These are phyloP conservation scores for Poeciliopsis paucimaculata DNA, from an alignment of 2,797 vertebrate genomes.

Conservation along the genomic window DNA sequence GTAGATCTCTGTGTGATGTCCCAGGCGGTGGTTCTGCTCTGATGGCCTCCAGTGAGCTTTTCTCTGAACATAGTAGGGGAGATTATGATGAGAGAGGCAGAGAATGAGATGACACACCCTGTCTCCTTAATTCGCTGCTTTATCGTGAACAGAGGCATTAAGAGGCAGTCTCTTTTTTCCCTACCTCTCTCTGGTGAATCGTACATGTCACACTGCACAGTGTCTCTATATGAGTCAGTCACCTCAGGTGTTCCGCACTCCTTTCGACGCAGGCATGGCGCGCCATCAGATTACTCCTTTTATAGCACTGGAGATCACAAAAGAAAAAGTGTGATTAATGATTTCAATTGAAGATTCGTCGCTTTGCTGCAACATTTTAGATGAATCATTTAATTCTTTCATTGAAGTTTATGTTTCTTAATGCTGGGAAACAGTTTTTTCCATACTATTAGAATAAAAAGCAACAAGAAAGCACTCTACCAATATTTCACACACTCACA, in stretches of 20 bases:
- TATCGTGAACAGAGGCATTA: constrained; percentile 78
- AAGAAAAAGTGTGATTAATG: constrained; percentile 47
- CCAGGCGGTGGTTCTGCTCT: constrained; percentile 49
- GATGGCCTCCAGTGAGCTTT: constrained; percentile 73
- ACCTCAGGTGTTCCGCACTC: constrained; percentile 75
- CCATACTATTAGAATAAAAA: constrained; percentile 6
- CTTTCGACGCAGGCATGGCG: constrained; percentile 56
- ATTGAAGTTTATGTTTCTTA: constrained; percentile 27
- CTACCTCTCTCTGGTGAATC: constrained; percentile 58
- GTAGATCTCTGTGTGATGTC: constrained; percentile 67
- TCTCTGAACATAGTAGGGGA: constrained; percentile 68
- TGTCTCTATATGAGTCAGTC: constrained; percentile 68
- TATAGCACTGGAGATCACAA: constrained; percentile 53
- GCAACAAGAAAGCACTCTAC: neutral
- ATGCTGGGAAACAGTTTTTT: constrained; percentile 10
- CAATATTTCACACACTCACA: neutral
- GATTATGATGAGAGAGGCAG: constrained; percentile 80
- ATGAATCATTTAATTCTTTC: constrained; percentile 8
- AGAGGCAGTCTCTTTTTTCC: constrained; percentile 30
- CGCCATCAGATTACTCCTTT: constrained; percentile 67
- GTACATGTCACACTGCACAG: constrained; percentile 70
- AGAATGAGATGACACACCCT: constrained; percentile 82
- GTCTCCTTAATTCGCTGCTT: constrained; percentile 79
- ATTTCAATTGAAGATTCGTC: constrained; percentile 42
- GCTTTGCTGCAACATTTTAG: constrained; percentile 20